Evolutionary conservation across 2,888 invertebrate genomes (phyloP).

Genomic region (Ctenicera cuprea): DNA sequence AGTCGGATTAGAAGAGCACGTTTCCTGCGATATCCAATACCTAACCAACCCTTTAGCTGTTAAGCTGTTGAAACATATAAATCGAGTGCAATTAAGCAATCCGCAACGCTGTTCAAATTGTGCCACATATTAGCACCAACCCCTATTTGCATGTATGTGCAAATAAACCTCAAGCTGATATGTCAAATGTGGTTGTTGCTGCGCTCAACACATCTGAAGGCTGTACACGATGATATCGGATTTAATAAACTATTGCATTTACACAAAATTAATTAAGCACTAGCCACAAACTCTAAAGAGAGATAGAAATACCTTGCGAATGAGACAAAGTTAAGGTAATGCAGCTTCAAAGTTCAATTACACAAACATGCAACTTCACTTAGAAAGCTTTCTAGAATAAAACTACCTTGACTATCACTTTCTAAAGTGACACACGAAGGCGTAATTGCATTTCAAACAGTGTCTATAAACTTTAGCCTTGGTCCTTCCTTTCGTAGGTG

Average conservation of each 20-base stretch:
- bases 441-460: too few species aligned
- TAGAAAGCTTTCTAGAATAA: too few species aligned
- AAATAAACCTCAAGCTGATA: conserved; percentile 34
- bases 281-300: not conserved
- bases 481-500: too few species aligned
- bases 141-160: conserved; percentile 31
- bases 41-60: not conserved
- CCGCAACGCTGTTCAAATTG: conserved; percentile 29
- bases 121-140: conserved; percentile 27
- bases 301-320: not conserved
- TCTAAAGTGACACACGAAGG: too few species aligned
- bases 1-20: too few species aligned
- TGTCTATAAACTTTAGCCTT: too few species aligned
- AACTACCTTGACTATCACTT: too few species aligned
- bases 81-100: conserved; percentile 17
- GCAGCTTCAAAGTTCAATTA: too few species aligned
- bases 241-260: conserved; percentile 30
- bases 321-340: not conserved
- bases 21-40: not conserved
- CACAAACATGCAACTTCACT: too few species aligned
- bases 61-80: conserved; percentile 21
- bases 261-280: conserved; percentile 26
- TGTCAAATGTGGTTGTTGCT: conserved; percentile 26
- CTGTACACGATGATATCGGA: conserved; percentile 13
- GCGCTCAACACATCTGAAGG: conserved; percentile 26